Evolutionary conservation across 2,113 vertebrate genomes (phyloP).

Genomic region (Ardeotis arabs): DNA sequence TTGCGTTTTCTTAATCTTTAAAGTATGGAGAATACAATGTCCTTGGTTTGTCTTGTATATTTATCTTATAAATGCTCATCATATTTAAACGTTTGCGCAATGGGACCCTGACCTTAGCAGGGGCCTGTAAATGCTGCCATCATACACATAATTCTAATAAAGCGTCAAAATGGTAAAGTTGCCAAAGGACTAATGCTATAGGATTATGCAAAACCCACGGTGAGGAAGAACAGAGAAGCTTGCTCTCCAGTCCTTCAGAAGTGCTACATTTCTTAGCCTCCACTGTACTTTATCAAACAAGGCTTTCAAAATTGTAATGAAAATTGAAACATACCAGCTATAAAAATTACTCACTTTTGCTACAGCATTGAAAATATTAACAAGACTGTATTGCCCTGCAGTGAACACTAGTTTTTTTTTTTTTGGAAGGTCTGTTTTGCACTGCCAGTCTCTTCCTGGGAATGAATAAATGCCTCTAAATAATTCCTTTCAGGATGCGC

Average conservation of each 20-base stretch:
- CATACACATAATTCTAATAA: constrained; percentile 9
- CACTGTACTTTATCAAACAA: neutral
- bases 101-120: constrained; percentile 36
- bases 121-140: constrained; percentile 17
- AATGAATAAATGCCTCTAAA: neutral
- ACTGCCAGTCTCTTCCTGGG: neutral
- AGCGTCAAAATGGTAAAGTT: neutral
- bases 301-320: neutral
- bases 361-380: neutral
- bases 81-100: constrained; percentile 35
- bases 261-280: neutral
- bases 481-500: neutral
- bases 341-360: neutral
- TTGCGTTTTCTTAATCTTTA: constrained; percentile 4
- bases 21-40: constrained; percentile 12
- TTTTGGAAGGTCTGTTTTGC: neutral
- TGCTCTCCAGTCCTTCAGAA: neutral
- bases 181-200: neutral
- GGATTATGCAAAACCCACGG: neutral
- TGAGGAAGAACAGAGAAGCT: neutral
- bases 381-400: neutral
- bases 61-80: constrained; percentile 31
- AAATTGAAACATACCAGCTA: neutral
- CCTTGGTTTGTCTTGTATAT: constrained; percentile 20
- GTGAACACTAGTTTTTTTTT: neutral